Evolutionary conservation across 2,888 invertebrate species (phyloP).

Genomic region (Himalopsyche japonica): DNA sequence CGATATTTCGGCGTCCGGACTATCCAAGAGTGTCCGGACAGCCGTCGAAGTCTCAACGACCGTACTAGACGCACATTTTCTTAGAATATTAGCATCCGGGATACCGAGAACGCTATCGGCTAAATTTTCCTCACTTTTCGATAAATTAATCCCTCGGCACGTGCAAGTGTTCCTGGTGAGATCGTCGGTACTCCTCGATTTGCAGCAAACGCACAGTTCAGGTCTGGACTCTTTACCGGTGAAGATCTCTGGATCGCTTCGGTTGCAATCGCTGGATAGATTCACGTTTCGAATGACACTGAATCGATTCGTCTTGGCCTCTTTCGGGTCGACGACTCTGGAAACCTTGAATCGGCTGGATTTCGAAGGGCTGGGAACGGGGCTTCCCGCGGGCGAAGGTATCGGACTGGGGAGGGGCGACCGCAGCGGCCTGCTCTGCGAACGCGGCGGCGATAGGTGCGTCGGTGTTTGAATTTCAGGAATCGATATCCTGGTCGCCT

Average conservation of each 20-base stretch:
- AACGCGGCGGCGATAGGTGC: conserved; percentile 43
- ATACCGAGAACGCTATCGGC: background rate
- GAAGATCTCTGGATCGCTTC: background rate
- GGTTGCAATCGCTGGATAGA: background rate
- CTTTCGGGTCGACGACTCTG: conserved; percentile 47
- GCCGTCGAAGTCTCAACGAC: conserved; percentile 36
- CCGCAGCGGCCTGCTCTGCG: conserved; percentile 56
- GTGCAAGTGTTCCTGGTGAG: background rate
- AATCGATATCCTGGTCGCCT: conserved; percentile 33
- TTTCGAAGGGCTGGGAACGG: conserved; percentile 61
- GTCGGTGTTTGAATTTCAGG: conserved; percentile 42
- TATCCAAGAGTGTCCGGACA: conserved; percentile 48
- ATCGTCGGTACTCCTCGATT: background rate
- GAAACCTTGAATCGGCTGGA: conserved; percentile 52
- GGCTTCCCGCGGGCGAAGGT: conserved; percentile 69
- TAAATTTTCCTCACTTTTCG: background rate
- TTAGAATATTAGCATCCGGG: background rate
- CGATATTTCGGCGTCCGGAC: conserved; percentile 59
- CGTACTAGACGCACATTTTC: background rate
- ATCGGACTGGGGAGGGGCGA: conserved; percentile 69
- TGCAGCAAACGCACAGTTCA: background rate
- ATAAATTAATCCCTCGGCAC: background rate
- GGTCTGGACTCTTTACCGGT: background rate
- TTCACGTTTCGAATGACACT: conserved; percentile 27
- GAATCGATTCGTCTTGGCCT: conserved; percentile 17